These are phyloP conservation scores for Callocephalon fimbriatum DNA, from an alignment of 2,113 vertebrate species.

Conservation along the genomic window DNA sequence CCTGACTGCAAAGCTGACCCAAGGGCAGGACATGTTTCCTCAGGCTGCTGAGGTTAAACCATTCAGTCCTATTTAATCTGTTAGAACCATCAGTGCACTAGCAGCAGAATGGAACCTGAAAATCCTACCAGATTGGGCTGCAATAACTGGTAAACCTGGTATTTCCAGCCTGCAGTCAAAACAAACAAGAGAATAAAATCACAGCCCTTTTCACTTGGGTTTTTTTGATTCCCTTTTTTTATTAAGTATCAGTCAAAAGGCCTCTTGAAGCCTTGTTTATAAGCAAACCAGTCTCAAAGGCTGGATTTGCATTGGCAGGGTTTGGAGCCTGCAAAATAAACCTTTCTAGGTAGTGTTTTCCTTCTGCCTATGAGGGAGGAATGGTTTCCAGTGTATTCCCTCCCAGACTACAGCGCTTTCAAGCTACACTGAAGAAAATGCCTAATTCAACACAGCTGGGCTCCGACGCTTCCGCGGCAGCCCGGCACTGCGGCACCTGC, in stretches of 20 bases:
- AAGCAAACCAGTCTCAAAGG: slow-evolving; percentile 46
- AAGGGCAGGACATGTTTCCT: neutral
- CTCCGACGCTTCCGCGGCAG: neutral
- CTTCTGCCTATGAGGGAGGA: slow-evolving; percentile 33
- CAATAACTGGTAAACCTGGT: slow-evolving; percentile 49
- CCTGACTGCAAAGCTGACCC: neutral
- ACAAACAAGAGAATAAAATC: slow-evolving; percentile 41
- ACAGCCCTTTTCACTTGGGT: neutral
- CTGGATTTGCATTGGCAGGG: slow-evolving; percentile 55
- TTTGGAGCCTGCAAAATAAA: slow-evolving; percentile 55
- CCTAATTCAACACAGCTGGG: slow-evolving; percentile 53
- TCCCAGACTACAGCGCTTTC: slow-evolving; percentile 10
- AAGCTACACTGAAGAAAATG: slow-evolving; percentile 8
- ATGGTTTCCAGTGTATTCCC: neutral
- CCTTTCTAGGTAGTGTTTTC: slow-evolving; percentile 64
- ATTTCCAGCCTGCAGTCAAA: slow-evolving; percentile 58
- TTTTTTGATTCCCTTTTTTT: neutral
- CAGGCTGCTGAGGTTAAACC: neutral
- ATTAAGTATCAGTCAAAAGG: slow-evolving; percentile 35
- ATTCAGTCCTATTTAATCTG: neutral
- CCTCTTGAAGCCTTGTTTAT: slow-evolving; percentile 50
- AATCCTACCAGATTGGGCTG: slow-evolving; percentile 8
- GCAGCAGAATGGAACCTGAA: slow-evolving; percentile 37
- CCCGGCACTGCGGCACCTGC: slow-evolving; percentile 3
- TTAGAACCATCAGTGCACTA: neutral